Evolutionary conservation across 2,113 vertebrate genomes (phyloP).

Genomic region (Amphiprion ocellaris): DNA sequence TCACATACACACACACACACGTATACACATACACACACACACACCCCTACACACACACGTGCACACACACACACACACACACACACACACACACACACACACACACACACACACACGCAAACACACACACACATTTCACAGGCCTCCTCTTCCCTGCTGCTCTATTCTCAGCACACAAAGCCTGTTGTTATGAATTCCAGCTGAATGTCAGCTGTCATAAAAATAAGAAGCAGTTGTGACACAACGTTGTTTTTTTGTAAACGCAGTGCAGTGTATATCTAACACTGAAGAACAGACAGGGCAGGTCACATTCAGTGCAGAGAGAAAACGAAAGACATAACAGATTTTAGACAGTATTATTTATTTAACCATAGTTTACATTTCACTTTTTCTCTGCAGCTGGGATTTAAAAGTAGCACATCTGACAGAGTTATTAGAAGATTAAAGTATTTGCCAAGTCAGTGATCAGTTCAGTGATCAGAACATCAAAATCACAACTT

Average conservation of each 20-base stretch:
- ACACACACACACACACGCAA: no score
- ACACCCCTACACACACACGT: no score
- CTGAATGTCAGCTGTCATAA: constrained; percentile 50
- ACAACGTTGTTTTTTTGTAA: constrained; percentile 1
- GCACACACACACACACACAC: not conserved
- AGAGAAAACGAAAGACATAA: no score
- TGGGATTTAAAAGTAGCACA: no score
- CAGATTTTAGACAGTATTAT: no score
- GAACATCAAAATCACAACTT: no score
- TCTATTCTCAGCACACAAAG: constrained; percentile 63
- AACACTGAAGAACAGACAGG: not conserved
- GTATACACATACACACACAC: no score
- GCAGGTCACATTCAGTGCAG: not conserved
- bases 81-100: constrained; percentile 1
- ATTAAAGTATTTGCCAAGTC: no score
- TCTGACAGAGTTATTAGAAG: no score
- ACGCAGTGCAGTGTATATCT: not conserved
- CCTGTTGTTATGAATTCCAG: constrained; percentile 62
- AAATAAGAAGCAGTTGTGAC: constrained; percentile 22
- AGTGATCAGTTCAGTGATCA: no score
- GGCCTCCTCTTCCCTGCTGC: not conserved
- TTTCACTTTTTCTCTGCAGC: no score
- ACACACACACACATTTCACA: not conserved
- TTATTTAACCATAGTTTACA: no score
- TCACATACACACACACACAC: constrained; percentile 7